Base-by-base conservation (phyloP, 1,140 invertebrate genomes). In the Andricus grossulariae region DNA sequence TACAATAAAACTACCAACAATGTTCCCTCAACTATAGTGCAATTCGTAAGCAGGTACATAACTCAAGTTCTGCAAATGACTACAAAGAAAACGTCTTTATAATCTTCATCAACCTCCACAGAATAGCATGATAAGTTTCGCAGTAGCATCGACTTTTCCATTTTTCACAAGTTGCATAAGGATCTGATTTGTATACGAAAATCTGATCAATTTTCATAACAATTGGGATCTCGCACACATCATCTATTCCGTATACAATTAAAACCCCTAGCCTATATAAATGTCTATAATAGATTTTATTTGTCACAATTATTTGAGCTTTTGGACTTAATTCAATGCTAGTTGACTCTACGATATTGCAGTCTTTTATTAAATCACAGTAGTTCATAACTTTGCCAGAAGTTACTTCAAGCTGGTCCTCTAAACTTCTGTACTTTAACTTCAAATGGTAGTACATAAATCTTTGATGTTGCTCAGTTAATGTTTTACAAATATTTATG, bases 1-100 rank as follows among this genome's bases (percentile, higher is more conserved):
- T 39, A 60, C 57, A 32, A 39, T 60, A 13, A 60, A 60, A 60
- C 2, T 60, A 25, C 32, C 57, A 60, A 60, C 57, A 32, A 21
- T 25, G 55, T 57, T 60, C 7, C 21, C 21, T 3, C 32, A 60
- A 60, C 57, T 60, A 13, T 11, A 32, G 13, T 60, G 57, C 21
- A 60, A 12, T 39, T 60, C 57, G 32, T 60, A 32, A 60, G 21
- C 57, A 32, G 57, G 21, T 15, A 60, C 25, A 15, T 60, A 21
- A 60, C 57, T 60, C 25, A 60, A 15, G 15, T 60, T 60, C 11
- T 60, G 25, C 32, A 60, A 60, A 60, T 60, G 32, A 32, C 13
- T 39, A 12, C 1, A 39, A 60, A 12, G 8, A 60, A 10, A 60
- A 13, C 16, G 32, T 39, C 19, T 25, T 11, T 12, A 32, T 25